These are phyloP conservation scores for Cephonodes hylas DNA, from an alignment of 2,888 invertebrate species.

Conservation along the genomic window DNA sequence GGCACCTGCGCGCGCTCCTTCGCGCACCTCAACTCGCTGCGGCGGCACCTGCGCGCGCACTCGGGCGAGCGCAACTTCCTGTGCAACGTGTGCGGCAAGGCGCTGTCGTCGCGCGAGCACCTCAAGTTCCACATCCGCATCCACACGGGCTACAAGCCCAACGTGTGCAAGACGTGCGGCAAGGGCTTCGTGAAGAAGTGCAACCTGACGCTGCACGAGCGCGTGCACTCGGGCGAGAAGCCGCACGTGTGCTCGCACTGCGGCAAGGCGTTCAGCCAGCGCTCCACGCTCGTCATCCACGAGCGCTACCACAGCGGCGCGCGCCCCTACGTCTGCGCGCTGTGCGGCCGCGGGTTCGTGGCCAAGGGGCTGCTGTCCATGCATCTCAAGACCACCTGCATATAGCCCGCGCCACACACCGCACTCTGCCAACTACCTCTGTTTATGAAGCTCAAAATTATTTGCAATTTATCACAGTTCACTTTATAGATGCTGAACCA, in stretches of 20 bases:
- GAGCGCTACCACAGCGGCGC: conserved; percentile 83
- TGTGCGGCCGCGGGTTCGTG: conserved; percentile 83
- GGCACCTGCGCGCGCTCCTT: conserved; percentile 68
- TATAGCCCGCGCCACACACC: conserved; percentile 38
- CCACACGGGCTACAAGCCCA: conserved; percentile 83
- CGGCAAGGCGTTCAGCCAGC: conserved; percentile 83
- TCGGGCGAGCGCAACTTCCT: conserved; percentile 77
- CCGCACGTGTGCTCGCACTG: conserved; percentile 83
- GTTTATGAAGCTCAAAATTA: too few relatives aligned
- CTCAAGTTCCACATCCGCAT: conserved; percentile 83
- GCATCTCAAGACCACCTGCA: conserved; percentile 80
- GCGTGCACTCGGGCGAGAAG: conserved; percentile 83
- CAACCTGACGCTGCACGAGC: conserved; percentile 82
- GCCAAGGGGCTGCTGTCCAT: conserved; percentile 83
- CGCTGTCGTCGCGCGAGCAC: conserved; percentile 81
- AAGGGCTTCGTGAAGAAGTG: conserved; percentile 83
- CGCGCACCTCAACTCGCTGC: conserved; percentile 76
- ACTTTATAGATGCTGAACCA: too few relatives aligned
- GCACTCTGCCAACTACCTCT: too few relatives aligned
- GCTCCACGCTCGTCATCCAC: conserved; percentile 82
- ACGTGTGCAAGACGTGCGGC: conserved; percentile 78
- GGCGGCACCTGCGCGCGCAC: conserved; percentile 72
- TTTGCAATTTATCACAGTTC: too few relatives aligned
- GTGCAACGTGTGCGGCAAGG: conserved; percentile 83
- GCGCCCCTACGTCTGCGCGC: conserved; percentile 80